Evolutionary conservation across 2,888 invertebrate genomes (phyloP).

Genomic region (Erpobdella octoculata): DNA sequence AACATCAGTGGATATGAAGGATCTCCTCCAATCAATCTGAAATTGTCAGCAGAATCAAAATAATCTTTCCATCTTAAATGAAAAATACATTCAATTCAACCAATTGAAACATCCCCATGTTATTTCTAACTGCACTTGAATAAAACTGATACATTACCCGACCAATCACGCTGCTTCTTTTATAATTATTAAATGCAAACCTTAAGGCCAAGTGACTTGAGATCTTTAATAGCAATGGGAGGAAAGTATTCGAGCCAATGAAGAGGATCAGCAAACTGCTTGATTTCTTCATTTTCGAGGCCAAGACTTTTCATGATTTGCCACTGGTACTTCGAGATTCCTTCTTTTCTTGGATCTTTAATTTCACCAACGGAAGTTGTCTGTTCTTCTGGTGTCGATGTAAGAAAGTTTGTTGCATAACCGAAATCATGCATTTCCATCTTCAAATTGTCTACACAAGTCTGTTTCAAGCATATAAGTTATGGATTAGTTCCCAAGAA

Average conservation of each 20-base stretch:
- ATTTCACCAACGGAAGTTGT: conserved; percentile 55
- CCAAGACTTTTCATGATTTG: conserved; percentile 94
- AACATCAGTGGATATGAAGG: conserved; percentile 95
- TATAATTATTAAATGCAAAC: conserved; percentile 53
- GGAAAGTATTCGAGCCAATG: conserved; percentile 96
- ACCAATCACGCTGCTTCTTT: no score
- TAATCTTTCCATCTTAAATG: no score
- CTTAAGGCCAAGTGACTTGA: conserved; percentile 80
- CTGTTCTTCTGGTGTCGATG: conserved; percentile 53
- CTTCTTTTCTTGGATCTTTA: conserved; percentile 82
- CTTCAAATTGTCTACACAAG: conserved; percentile 92
- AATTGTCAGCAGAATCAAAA: no score
- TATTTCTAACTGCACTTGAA: no score
- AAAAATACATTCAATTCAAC: no score
- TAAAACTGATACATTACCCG: no score
- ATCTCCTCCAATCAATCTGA: conserved; percentile 90
- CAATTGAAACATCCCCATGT: no score
- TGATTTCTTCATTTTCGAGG: conserved; percentile 80
- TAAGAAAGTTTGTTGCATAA: conserved; percentile 82
- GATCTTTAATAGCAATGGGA: conserved; percentile 74
- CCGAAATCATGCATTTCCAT: conserved; percentile 86
- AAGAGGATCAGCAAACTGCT: conserved; percentile 74
- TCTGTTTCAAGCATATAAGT: no score
- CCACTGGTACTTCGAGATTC: conserved; percentile 87
- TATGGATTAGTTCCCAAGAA: no score